These are phyloP conservation scores for Entomyzon cyanotis DNA, from an alignment of 2,113 vertebrate species.

Conservation along the genomic window DNA sequence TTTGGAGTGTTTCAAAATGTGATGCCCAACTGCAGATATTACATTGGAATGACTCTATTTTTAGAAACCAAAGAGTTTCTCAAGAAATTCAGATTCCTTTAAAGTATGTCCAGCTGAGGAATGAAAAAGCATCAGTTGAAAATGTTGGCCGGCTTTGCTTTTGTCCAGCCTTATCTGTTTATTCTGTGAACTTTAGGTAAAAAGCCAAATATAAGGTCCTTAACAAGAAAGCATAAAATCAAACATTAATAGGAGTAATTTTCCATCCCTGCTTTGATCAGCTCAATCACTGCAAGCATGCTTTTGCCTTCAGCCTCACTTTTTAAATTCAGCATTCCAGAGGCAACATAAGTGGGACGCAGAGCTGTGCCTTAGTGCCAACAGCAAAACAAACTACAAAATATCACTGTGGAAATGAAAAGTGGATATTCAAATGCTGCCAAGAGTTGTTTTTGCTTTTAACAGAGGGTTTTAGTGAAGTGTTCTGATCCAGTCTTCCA, in stretches of 20 bases:
- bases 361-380: not conserved
- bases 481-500: not conserved
- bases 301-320: not conserved
- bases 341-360: not conserved
- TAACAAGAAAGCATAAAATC: not conserved
- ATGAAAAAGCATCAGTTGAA: not conserved
- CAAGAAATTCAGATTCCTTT: not conserved
- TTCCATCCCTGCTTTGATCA: not conserved
- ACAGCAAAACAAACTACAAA: not conserved
- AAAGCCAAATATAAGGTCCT: not conserved
- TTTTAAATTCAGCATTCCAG: not conserved
- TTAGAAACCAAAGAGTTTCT: slow-evolving; percentile 5
- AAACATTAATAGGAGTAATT: not conserved
- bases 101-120: slow-evolving; percentile 1
- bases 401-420: not conserved
- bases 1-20: slow-evolving; percentile 9
- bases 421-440: not conserved
- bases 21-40: not conserved
- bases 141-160: not conserved
- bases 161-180: slow-evolving; percentile 13
- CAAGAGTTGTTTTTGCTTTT: not conserved
- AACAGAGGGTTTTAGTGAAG: not conserved
- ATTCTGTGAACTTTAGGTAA: not conserved
- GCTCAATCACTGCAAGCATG: not conserved
- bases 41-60: not conserved